A percentile compares a stretch with the other conserved stretches of the same genome.
Evolutionary conservation across 2,113 vertebrate species (phyloP).

Genomic region (Neopipo cinnamomea): DNA sequence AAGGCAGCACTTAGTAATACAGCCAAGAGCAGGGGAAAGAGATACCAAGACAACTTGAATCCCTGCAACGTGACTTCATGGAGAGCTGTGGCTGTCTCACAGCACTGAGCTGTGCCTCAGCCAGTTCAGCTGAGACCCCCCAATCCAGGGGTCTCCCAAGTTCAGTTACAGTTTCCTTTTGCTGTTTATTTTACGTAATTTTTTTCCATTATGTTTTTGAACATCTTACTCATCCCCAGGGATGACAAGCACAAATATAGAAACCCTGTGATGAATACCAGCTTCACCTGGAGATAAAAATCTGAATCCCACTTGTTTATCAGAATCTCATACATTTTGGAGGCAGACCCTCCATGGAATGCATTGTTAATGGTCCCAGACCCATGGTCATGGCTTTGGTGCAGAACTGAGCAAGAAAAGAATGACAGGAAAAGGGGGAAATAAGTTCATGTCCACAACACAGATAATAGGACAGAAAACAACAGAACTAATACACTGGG

Average conservation of each 20-base stretch:
- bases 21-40: neutral
- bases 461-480: neutral
- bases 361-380: neutral
- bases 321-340: neutral
- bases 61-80: fast-evolving
- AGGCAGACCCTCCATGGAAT: neutral
- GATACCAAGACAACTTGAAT: neutral
- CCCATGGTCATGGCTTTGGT: neutral
- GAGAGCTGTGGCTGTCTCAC: neutral
- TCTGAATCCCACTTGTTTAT: neutral
- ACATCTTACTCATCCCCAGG: neutral
- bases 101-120: fast-evolving
- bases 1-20: neutral
- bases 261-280: neutral
- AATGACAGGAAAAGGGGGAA: neutral
- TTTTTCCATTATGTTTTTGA: neutral
- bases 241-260: neutral
- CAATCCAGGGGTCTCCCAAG: neutral
- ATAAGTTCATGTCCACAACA: neutral
- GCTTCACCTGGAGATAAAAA: neutral
- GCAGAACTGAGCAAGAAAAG: neutral
- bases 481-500: neutral
- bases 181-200: neutral
- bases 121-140: neutral
- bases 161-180: neutral